Conservation (phyloP, 2,888 invertebrate genomes). For the Cryptocephalus primarius region DNA sequence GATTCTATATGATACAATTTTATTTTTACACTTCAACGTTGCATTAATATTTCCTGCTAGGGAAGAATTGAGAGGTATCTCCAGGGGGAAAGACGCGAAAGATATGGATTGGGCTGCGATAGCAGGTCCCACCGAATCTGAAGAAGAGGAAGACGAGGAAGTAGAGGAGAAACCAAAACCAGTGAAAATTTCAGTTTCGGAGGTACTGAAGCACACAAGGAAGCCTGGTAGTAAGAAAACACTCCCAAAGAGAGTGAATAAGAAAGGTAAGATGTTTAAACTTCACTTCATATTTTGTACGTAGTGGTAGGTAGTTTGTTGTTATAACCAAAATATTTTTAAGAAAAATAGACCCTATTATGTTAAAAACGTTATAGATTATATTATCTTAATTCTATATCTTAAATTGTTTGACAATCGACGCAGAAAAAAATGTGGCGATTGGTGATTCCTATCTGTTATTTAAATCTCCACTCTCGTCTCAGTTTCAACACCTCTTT, state of each 20-base stretch:
- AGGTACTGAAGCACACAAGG: constrained; percentile 56
- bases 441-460: too few relatives aligned
- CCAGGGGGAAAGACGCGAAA: constrained; percentile 70
- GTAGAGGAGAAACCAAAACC: constrained; percentile 59
- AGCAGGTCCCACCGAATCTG: constrained; percentile 49
- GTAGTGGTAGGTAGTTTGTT: background rate
- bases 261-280: constrained; percentile 47
- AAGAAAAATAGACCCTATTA: too few relatives aligned
- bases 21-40: background rate
- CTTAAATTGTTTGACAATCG: too few relatives aligned
- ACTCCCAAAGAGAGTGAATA: constrained; percentile 36
- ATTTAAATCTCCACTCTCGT: background rate
- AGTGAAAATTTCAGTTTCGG: constrained; percentile 65
- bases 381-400: too few relatives aligned
- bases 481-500: too few relatives aligned
- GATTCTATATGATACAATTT: too few relatives aligned
- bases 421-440: too few relatives aligned
- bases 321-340: too few relatives aligned
- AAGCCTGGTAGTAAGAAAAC: constrained; percentile 52
- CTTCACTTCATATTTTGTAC: background rate
- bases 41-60: constrained; percentile 31
- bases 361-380: too few relatives aligned
- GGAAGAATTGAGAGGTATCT: constrained; percentile 76
- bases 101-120: constrained; percentile 79
- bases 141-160: constrained; percentile 34